Base-by-base conservation (phyloP, 92 coral and sea anemone species). In the Pocillopora grandis region DNA sequence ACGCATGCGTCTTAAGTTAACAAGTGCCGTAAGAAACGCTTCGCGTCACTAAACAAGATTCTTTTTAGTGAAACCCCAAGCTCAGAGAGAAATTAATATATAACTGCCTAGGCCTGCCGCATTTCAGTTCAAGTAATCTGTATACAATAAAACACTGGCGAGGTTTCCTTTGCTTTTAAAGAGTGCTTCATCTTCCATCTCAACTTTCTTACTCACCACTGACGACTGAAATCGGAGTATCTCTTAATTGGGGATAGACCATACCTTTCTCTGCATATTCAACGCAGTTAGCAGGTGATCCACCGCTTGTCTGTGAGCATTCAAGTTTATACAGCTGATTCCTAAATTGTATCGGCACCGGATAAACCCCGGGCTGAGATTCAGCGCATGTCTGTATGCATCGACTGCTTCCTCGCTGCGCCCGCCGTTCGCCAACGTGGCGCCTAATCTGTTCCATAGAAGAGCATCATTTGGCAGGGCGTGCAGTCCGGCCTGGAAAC, bases 341-440 rank as follows among this genome's bases (percentile, higher is more conserved):
- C 99, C 99, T 67, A 96, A 87, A 72, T 96, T 96, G 66, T 96
- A 96, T 2, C 99, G 96, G 65, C 98, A 93, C 6, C 99, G 97
- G 15, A 96, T 93, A 49, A 94, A 96, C 19, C 99, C 99, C 3
- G 99, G 98, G 79, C 99, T 96, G 75, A 92, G 91, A 67, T 93
- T 89, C 80, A 96, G 89, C 80, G 99, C 98, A 84, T 96, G 99
- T 66, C 99, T 89, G 93, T 96, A 96, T 66, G 99, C 99, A 11
- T 94, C 99, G 35, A 96, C 99, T 65, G 99, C 99, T 86, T 96
- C 99, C 83, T 96, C 99, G 71, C 99, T 96, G 85, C 97, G 92
- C 70, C 99, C 99, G 69, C 99, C 99, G 66, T 96, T 96, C 71
- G 99, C 99, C 76, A 96, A 79, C 31, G 99, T 96, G 27, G 99